These are phyloP conservation scores for Holothuria leucospilota DNA, from an alignment of 53 echinoderm and acorn worm species.

Conservation along the genomic window DNA sequence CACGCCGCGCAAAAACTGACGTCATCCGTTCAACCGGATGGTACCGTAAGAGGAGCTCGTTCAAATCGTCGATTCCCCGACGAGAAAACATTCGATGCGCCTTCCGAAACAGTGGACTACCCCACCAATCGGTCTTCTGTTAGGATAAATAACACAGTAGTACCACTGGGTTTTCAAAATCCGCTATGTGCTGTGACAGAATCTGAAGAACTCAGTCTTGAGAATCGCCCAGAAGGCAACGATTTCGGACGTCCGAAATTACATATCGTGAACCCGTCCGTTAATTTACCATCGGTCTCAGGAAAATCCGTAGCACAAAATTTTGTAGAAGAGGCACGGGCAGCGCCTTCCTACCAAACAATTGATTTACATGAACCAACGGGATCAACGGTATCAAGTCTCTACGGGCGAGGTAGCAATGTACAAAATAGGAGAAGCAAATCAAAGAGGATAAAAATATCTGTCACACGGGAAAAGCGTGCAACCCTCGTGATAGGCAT, in stretches of 20 bases:
- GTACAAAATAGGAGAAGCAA: not conserved
- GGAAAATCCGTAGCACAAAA: conserved; percentile 13
- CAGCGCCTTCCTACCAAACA: conserved; percentile 22
- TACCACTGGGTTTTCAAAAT: conserved; percentile 35
- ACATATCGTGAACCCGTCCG: not conserved
- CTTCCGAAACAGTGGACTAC: conserved; percentile 20
- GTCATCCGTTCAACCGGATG: conserved; percentile 41
- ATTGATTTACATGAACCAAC: conserved; percentile 22
- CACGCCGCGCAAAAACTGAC: conserved; percentile 57
- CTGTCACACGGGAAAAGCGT: conserved; percentile 77
- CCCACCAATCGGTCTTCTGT: conserved; percentile 18
- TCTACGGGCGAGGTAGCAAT: not conserved
- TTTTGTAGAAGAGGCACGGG: conserved; percentile 23
- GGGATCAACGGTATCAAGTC: conserved; percentile 5
- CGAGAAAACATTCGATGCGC: conserved; percentile 12
- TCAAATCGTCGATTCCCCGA: conserved; percentile 1
- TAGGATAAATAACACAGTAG: not conserved
- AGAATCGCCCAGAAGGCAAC: not conserved
- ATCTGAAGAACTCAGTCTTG: conserved; percentile 15
- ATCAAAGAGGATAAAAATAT: conserved; percentile 56
- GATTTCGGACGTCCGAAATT: not conserved
- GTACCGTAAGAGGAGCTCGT: not conserved
- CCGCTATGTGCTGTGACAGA: conserved; percentile 59
- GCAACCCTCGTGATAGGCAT: conserved; percentile 76
- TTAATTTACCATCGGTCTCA: conserved; percentile 28